A percentile compares a stretch with the other conserved stretches of the same genome.
phyloP scores from a whole-genome alignment of 1,140 invertebrate species.

The Periplaneta americana region DNA sequence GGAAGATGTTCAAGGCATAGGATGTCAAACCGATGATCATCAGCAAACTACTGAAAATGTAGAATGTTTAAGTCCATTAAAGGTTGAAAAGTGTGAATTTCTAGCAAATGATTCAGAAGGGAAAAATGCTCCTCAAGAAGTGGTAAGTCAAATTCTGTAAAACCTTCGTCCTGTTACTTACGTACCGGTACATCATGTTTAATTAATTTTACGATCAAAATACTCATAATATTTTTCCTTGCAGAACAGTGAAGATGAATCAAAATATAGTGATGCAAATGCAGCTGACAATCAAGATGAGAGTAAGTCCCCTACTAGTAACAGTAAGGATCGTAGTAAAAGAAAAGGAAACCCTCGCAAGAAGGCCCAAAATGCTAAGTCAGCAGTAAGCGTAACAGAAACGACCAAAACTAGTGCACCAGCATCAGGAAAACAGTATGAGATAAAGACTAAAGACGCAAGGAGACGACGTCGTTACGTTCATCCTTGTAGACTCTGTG shows the following conservation, averaged over 20 bases:
- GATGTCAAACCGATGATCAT: conserved; percentile 13
- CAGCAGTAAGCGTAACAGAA: not conserved
- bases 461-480: conserved; percentile 2
- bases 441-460: conserved; percentile 14
- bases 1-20: conserved; percentile 5
- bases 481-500: conserved; percentile 20
- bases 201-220: not conserved
- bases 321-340: not conserved
- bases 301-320: not conserved
- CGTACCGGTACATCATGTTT: not conserved
- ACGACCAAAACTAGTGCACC: not conserved
- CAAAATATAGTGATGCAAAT: not conserved
- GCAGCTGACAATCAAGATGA: not conserved
- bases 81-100: not conserved
- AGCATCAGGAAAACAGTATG: not conserved
- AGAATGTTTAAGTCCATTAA: not conserved
- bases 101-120: not conserved
- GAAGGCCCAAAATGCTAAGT: not conserved
- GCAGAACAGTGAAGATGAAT: not conserved
- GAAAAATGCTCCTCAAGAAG: not conserved
- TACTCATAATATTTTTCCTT: not conserved
- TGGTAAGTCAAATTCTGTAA: not conserved
- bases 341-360: not conserved
- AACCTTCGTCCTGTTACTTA: too few species aligned
- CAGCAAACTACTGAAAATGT: not conserved